Evolutionary conservation across 2,113 vertebrate species (phyloP).

Genomic region (Paramisgurnus dabryanus): DNA sequence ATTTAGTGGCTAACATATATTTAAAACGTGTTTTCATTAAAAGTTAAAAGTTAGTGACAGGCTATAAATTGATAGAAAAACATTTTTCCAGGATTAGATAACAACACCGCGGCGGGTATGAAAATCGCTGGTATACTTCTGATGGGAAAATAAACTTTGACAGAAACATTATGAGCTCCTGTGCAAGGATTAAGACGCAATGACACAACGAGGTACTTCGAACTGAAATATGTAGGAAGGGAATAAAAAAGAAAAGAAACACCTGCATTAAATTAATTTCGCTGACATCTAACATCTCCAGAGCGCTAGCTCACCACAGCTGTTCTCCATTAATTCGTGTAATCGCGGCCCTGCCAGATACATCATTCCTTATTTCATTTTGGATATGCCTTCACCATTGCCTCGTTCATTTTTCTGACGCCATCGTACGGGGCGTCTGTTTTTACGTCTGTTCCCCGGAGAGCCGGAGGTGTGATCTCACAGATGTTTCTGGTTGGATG

Average conservation of each 20-base stretch:
- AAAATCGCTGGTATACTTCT: slow-evolving; percentile 27
- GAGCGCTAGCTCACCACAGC: slow-evolving; percentile 59
- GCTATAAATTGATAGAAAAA: not conserved
- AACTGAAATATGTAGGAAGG: slow-evolving; percentile 26
- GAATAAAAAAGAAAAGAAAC: slow-evolving; percentile 36
- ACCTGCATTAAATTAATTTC: slow-evolving; percentile 57
- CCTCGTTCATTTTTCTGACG: slow-evolving; percentile 63
- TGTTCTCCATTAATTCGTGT: slow-evolving; percentile 69
- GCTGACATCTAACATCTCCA: slow-evolving; percentile 55
- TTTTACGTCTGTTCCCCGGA: slow-evolving; percentile 50
- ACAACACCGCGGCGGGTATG: slow-evolving; percentile 29
- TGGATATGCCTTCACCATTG: slow-evolving; percentile 50
- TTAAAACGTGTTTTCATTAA: not conserved
- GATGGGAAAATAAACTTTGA: slow-evolving; percentile 38
- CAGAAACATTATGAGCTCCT: slow-evolving; percentile 40
- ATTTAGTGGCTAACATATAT: not conserved
- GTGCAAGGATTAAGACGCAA: slow-evolving; percentile 48
- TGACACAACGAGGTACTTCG: slow-evolving; percentile 25
- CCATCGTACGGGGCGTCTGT: slow-evolving; percentile 53
- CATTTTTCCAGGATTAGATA: slow-evolving; percentile 14
- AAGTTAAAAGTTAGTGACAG: not conserved
- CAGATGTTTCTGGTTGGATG: slow-evolving; percentile 65
- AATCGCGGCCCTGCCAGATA: slow-evolving; percentile 64
- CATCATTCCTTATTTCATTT: slow-evolving; percentile 64
- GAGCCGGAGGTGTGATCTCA: slow-evolving; percentile 62